Base-by-base conservation (phyloP, 2,797 vertebrate species). In the Hybognathus amarus region DNA sequence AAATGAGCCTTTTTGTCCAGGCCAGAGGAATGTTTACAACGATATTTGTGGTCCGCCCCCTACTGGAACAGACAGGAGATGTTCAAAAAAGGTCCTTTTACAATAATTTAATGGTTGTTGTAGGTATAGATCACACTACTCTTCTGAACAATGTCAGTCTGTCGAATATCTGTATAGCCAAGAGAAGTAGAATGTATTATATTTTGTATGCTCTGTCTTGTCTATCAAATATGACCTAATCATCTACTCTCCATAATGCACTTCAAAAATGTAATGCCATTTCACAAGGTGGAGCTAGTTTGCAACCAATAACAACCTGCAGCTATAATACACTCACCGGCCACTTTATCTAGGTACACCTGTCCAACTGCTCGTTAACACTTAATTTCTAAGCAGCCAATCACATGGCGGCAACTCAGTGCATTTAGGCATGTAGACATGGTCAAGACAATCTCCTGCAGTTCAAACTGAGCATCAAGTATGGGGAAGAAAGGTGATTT, bases 211-310 rank as follows among this genome's bases (percentile, higher is more conserved):
- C 1, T 56, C 20, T 54, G 30, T 30, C 7, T 22, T n/a, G 54
- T n/a, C 6, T 52, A 50, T 50, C 18, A 50, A 50, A 50, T 50
- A 50, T 20, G 2, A 52, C 6, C 47, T 18, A 50, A 17, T 50
- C 15, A 17, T 6, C 17, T 27, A 17, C n/a, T 69, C 38, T 42
- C 38, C 22, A 15, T 15, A 15, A 67, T 68, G 63, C 63, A 54
- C 7, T 52, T 67, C 12, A 79, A 24, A 52, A 18, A 36, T 38
- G 17, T 20, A 7, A 18, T 38, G 18, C 13, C 10, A 2, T 67
- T 50, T 52, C 77, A 79, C 45, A 52, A 40, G 77, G 64, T 68
- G 77, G 77, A 18, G 64, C 61, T 38, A 24, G 63, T 54, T 68
- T 54, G 47, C 45, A 67, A 38, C 63, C 13, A 52, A 38, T 22